phyloP scores from a whole-genome alignment of 2,797 vertebrate genomes.

The Orientallactaga sibirica region DNA sequence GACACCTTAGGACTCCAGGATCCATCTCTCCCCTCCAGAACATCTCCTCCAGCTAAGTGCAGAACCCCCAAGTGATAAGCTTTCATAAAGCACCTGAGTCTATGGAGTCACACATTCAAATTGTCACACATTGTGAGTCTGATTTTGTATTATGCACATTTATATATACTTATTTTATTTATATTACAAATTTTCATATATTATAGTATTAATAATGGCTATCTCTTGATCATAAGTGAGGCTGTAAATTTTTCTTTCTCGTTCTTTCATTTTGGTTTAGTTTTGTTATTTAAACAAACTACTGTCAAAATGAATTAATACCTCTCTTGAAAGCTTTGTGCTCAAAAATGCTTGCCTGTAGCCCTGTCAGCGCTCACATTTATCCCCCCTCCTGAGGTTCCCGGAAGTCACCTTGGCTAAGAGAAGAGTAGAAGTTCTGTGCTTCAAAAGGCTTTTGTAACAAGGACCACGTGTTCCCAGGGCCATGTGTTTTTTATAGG shows the following conservation, averaged over 20 bases:
- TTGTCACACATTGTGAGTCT: neutral
- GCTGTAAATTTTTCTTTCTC: neutral
- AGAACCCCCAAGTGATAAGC: too few relatives aligned
- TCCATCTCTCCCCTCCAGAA: too few relatives aligned
- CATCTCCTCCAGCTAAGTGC: too few relatives aligned
- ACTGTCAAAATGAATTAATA: neutral
- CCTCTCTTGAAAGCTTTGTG: neutral
- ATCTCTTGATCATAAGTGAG: neutral
- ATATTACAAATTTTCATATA: neutral
- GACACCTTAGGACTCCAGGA: too few relatives aligned
- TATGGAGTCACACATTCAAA: too few relatives aligned
- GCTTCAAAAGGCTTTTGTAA: too few relatives aligned
- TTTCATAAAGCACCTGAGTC: too few relatives aligned
- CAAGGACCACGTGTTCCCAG: neutral
- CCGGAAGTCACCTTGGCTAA: neutral
- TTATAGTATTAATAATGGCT: neutral
- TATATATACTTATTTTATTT: neutral
- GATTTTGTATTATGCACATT: neutral
- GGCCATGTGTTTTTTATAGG: neutral
- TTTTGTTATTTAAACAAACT: slow-evolving; percentile 26
- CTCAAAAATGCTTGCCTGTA: neutral
- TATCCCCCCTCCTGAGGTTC: too few relatives aligned
- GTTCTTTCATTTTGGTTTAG: neutral
- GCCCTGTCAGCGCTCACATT: neutral
- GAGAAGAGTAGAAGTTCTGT: neutral